phyloP scores from a whole-genome alignment of 2,888 invertebrate genomes.

The Clistopyga incitator region DNA sequence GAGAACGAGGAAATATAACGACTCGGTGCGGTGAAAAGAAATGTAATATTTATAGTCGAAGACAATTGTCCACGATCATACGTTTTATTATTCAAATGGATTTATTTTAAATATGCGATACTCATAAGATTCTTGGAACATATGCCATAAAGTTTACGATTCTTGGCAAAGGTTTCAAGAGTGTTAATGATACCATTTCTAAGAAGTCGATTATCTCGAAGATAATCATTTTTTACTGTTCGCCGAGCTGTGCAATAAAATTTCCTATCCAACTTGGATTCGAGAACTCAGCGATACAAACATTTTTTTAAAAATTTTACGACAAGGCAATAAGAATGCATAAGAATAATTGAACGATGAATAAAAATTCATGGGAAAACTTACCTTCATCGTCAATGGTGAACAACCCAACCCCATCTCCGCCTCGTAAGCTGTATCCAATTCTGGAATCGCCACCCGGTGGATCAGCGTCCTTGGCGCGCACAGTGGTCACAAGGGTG shows the following conservation, averaged over 20 bases:
- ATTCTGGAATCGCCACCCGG: conserved; percentile 93
- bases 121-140: background rate
- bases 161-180: too few species aligned
- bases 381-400: conserved; percentile 95
- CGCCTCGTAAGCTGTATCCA: conserved; percentile 94
- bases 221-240: background rate
- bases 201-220: conserved; percentile 1
- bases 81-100: background rate
- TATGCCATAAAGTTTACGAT: background rate
- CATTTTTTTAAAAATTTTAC: background rate
- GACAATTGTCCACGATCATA: background rate
- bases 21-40: background rate
- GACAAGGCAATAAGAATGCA: background rate
- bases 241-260: background rate
- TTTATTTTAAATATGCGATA: background rate
- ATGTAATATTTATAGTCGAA: conserved; percentile 5
- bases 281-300: background rate
- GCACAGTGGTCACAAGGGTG: conserved; percentile 91
- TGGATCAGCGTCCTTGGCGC: conserved; percentile 92
- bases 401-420: conserved; percentile 96
- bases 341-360: background rate
- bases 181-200: background rate
- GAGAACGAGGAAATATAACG: background rate
- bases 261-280: background rate
- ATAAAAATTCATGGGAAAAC: conserved; percentile 69